Base-by-base conservation (phyloP, 2,113 vertebrate species). In the Danionella cerebrum region DNA sequence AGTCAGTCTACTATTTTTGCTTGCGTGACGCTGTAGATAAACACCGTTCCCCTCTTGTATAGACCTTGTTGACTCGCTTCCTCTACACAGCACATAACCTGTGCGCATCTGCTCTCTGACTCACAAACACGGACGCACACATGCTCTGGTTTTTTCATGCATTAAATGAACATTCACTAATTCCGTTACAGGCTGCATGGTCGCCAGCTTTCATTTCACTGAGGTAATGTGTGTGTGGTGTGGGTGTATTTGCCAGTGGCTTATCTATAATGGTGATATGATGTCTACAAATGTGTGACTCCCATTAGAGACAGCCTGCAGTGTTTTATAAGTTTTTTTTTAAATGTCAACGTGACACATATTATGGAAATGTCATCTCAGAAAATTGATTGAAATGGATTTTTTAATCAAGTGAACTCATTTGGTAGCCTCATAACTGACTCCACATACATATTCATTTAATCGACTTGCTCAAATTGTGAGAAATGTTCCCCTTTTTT, bases 111-210 rank as follows among this genome's bases (percentile, higher is more conserved):
- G 6, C 52, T 45, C n/a, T 47, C 53, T 58, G 52, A 57, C 41
- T 60, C 54, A 38, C 1, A 19, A 13, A 22, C 48, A 29, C n/a
- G n/a, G n/a, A n/a, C n/a, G n/a, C 38, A 36, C 24, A 53, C 18
- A 36, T 4, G 19, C 44, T 19, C 59, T 50, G 42, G 42, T 35
- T 63, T 63, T 35, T 64, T 64, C 60, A 64, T 35, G 42, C 13
- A 9, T 64, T 47, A 48, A 64, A 64, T 5, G 2, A 50, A 64
- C 29, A 14, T 29, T 60, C 45, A 12, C 51, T 24, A 19, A 59
- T 59, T 60, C 14, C 5, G 31, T 69, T 38, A 25, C 29, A 50
- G 35, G 39, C 54, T 51, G 67, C 59, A 39, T 58, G 33, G 44
- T 51, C 18, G 35, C 36, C 10, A 25, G 10, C 31, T 60, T 59